phyloP scores from a whole-genome alignment of 2,797 vertebrate genomes.

The Esox masquinongy region DNA sequence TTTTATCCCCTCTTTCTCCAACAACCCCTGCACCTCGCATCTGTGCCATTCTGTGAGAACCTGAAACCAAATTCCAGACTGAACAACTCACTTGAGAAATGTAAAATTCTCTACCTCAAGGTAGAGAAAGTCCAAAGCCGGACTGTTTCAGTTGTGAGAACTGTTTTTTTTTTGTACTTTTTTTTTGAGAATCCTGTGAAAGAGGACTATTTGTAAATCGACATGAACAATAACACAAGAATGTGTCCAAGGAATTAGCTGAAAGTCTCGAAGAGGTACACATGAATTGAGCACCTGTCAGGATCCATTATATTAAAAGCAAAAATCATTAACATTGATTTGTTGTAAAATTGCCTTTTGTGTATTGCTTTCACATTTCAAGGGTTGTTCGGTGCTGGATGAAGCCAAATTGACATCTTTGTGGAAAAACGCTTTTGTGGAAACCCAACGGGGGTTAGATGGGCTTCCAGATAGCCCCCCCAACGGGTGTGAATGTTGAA shows the following conservation, averaged over 20 bases:
- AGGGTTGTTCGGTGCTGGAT: too few species aligned
- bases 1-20: not conserved
- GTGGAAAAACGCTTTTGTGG: too few species aligned
- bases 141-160: conserved; percentile 8
- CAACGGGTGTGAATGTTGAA: too few species aligned
- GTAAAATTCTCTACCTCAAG: conserved; percentile 24
- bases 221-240: not conserved
- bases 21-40: not conserved
- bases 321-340: not conserved
- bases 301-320: not conserved
- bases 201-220: not conserved
- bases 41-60: conserved; percentile 31
- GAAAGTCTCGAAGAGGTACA: not conserved
- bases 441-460: too few species aligned
- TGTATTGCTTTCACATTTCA: not conserved
- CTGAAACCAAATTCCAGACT: conserved; percentile 36
- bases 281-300: not conserved
- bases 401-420: too few species aligned
- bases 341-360: not conserved
- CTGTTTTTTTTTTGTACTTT: not conserved
- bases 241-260: not conserved
- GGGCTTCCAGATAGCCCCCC: too few species aligned
- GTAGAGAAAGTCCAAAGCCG: conserved; percentile 2
- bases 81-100: conserved; percentile 30
- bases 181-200: too few species aligned